Percentiles rank a stretch among this genome's conserved stretches.
phyloP scores from a whole-genome alignment of 2,113 vertebrate species.

The Triplophysa dalaica region DNA sequence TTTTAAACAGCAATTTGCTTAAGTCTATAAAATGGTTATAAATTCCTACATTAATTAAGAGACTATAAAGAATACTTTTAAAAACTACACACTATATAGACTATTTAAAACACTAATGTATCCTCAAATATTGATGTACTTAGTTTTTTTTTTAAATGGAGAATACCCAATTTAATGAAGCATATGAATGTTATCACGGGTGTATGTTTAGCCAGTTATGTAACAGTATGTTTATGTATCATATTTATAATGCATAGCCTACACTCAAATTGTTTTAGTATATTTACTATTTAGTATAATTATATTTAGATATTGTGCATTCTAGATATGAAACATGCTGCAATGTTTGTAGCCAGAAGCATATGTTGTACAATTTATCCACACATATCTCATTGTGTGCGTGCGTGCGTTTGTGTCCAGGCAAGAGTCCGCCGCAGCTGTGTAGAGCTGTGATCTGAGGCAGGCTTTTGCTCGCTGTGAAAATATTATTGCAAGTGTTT shows the following conservation, averaged over 20 bases:
- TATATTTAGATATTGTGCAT: too few species aligned
- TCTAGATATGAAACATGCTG: constrained; percentile 15
- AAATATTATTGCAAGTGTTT: constrained; percentile 85
- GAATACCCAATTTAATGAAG: background rate
- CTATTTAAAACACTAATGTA: too few species aligned
- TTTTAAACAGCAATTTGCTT: too few species aligned
- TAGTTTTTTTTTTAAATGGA: too few species aligned
- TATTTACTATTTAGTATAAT: background rate
- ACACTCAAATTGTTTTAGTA: background rate
- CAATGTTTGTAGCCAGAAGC: constrained; percentile 26
- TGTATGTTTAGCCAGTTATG: background rate
- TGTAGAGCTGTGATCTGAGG: constrained; percentile 70
- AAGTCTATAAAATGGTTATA: too few species aligned
- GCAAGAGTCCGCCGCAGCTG: constrained; percentile 50
- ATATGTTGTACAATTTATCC: background rate
- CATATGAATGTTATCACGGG: background rate
- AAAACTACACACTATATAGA: too few species aligned
- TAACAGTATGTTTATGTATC: background rate
- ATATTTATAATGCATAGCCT: background rate
- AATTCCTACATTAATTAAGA: too few species aligned
- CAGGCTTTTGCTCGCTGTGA: constrained; percentile 77
- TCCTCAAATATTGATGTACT: too few species aligned
- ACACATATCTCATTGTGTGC: constrained; percentile 14
- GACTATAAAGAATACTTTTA: too few species aligned
- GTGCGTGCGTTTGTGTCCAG: constrained; percentile 40